These are phyloP conservation scores for Drosophila subquinaria DNA, from an alignment of 2,888 invertebrate species.

Conservation along the genomic window DNA sequence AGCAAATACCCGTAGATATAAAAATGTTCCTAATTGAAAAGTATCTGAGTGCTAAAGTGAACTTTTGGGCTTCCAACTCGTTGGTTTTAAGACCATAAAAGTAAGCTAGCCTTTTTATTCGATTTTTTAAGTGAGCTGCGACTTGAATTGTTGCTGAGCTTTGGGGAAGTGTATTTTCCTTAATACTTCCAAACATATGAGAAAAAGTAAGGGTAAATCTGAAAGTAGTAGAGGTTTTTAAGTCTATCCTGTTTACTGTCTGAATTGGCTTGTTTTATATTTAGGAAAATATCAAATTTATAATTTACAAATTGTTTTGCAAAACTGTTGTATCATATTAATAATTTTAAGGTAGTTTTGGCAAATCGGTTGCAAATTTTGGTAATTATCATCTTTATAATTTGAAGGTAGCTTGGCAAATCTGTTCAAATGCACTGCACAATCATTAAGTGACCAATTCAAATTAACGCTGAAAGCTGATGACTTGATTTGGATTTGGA, in stretches of 20 bases:
- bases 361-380: background rate
- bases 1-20: slow-evolving; percentile 36
- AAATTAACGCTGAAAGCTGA: slow-evolving; percentile 24
- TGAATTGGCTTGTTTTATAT: no score
- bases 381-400: background rate
- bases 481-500: slow-evolving; percentile 49
- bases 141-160: background rate
- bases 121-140: background rate
- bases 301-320: no score
- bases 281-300: no score
- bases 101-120: slow-evolving; percentile 13
- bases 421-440: slow-evolving; percentile 13
- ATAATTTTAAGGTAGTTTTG: no score
- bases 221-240: no score
- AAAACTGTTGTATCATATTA: no score
- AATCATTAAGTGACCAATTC: slow-evolving; percentile 47
- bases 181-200: background rate
- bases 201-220: background rate
- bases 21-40: slow-evolving; percentile 53
- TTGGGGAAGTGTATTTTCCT: background rate
- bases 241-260: no score
- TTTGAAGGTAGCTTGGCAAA: background rate
- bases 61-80: no score
- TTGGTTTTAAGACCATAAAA: no score
- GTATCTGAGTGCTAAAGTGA: no score